Evolutionary conservation across 2,888 invertebrate genomes (phyloP), one percentile per base, ranked within the genome.

Genomic region (Drosophila mimetica): DNA sequence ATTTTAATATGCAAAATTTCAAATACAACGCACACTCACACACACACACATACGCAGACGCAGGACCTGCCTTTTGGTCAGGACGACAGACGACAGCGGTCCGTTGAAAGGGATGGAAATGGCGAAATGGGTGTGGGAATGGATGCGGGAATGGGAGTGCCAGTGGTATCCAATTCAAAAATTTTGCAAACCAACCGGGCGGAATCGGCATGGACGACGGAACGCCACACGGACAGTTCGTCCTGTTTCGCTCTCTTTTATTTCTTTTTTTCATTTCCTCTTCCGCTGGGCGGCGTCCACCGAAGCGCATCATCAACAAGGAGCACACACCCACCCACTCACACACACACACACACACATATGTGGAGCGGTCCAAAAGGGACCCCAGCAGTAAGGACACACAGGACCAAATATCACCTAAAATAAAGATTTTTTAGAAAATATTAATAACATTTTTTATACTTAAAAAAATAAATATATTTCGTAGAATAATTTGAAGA

Each of bases 1-100:
- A 88, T 88, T 84, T 88, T 88, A 88, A 85, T 85, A 87, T 86
- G 88, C 88, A 80, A 89, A 82, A 86, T 86, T 82, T 87, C 77
- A 71, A 87, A 89, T 79, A 75, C 81, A 76, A 78, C 76, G 57
- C 47, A 61, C 52, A 71, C 48, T 61, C 36, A 60, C 11, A 53
- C 52, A 71, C 48, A 64, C 36, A 60, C 11, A 53, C 32, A 52
- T 22, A 67, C 28, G 54, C 22, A 47, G 32, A 53, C 13, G 39
- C 18, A 39, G 39, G 39, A 39, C 39, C 39, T 50, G 61, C 28
- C 88, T 52, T 80, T 77, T 87, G 82, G 82, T 83, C 82, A 83
- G 36, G 66, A 64, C 25, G 44, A 51, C 22, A 37, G 51, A 34
- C 11, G 25, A 36, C 13, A 14, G 25, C 25, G 42, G 9, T 55